Evolutionary conservation across 1,140 invertebrate genomes (phyloP), one percentile per base, ranked within the genome.

Genomic region (Danaus plexippus): DNA sequence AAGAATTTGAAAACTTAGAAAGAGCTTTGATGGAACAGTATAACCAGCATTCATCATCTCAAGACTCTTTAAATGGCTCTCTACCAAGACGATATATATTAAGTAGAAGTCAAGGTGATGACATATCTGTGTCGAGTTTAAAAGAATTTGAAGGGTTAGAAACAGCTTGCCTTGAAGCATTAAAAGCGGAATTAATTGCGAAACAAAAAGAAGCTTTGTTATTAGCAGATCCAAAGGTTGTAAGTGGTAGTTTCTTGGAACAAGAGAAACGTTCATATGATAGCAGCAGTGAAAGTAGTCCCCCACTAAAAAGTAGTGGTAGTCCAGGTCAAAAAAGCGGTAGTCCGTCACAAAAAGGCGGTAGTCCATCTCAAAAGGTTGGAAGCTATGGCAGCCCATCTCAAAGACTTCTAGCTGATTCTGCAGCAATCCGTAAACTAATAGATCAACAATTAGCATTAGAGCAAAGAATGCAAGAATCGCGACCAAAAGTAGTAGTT

Each of bases 141-240:
- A 96, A 96, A 75, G 97, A 99, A 82, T 98, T 98, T 83, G 97
- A 98, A 90, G 92, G 94, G 1, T 81, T 98, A 0, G 97, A 99
- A 82, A 92, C 91, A 58, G 95, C 96, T 15, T 95, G 96, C 73
- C 90, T 93, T 43, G 93, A 96, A 75, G 93, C 92, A 1, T 92
- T 95, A 61, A 89, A 92, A 54, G 93, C 95, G 47, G 95, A 97
- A 85, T 88, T 94, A 18, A 90, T 92, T 62, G 95, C 93, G 0
- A 93, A 95, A 72, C 92, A 96, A 77, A 96, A 97, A 77, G 95
- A 96, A 64, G 92, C 94, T 47, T 74, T 96, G 43, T 84, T 97
- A 3, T 63, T 87, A 50, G 89, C 89, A 1, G 90, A 90, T 49
- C 89, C 89, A 45, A 89, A 90, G 68, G 85, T 88, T 9, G 89